Conservation (phyloP, 2,888 invertebrate genomes). For the Bombyx huttoni region DNA sequence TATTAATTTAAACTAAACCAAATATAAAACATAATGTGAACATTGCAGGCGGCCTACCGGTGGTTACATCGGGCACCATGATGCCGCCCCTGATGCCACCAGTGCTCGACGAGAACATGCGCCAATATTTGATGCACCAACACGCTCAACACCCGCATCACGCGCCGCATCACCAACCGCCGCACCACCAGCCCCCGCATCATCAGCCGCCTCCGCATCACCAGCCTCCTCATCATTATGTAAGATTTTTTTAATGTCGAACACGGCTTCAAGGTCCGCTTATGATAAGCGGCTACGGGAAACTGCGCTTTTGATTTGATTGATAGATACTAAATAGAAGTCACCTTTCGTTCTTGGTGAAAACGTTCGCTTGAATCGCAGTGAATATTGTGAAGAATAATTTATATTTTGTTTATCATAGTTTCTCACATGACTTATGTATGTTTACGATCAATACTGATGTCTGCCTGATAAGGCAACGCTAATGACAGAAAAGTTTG, state of each 20-base stretch:
- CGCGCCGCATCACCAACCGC: slow-evolving; percentile 68
- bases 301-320: too few relatives aligned
- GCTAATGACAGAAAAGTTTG: neutral
- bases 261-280: neutral
- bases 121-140: slow-evolving; percentile 85
- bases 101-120: slow-evolving; percentile 91
- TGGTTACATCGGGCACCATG: slow-evolving; percentile 84
- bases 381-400: too few relatives aligned
- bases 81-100: slow-evolving; percentile 89
- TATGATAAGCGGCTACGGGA: too few relatives aligned
- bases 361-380: too few relatives aligned
- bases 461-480: neutral
- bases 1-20: neutral
- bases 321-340: too few relatives aligned
- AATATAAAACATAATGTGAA: neutral
- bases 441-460: neutral
- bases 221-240: slow-evolving; percentile 76
- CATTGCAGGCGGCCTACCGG: slow-evolving; percentile 78
- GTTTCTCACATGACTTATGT: too few relatives aligned
- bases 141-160: slow-evolving; percentile 64
- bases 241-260: slow-evolving; percentile 49
- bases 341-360: too few relatives aligned
- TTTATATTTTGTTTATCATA: too few relatives aligned
- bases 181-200: slow-evolving; percentile 79
- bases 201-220: slow-evolving; percentile 77